Evolutionary conservation across 2,888 invertebrate species (phyloP), one percentile per base, ranked within the genome.

Genomic region (Ischnus inquisitorius): DNA sequence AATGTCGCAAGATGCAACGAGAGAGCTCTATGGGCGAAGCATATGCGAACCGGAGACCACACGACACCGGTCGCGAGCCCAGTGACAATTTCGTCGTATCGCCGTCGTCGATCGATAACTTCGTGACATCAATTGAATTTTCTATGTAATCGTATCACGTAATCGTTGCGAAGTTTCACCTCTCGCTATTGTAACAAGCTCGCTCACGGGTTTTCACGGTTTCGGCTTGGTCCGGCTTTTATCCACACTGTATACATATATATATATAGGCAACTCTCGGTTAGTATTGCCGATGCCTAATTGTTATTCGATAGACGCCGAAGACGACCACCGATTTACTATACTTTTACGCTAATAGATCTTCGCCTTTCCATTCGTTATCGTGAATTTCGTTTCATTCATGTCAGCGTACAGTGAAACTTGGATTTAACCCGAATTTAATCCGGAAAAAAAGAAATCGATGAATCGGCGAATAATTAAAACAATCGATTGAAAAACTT

Each of bases 131-230:
- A 79, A 83, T 83, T 83, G 69, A 46, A 83, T 83, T 79, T 60
- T 79, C 79, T 79, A 79, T 83, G 79, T 76, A 83, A 83, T 83
- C 83, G 76, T 76, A 79, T 83, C 83, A 83, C 83, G 83, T 83
- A 83, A 83, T 71, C 34, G 57, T 83, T 75, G 79, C 83, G 71
- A 76, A 83, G 79, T 83, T 83, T 83, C 75, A 83, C 83, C 83
- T 79, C 46, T 22, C 54, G n/a, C 72, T 51, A 74, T 77, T 41
- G 62, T 76, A 41, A 60, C 60, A 14, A 28, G 25, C 25, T n/a
- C 28, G 25, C 60, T 12, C 60, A 28, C 60, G 28, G 28, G 28
- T 60, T 60, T 60, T 60, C 60, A 60, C 60, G 60, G 28, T 60
- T 60, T 60, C 14, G 60, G 28, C 60, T 14, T 12, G 14, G 28